A percentile compares a stretch with the other conserved stretches of the same genome.
phyloP scores from a whole-genome alignment of 2,797 vertebrate species.

The Periophthalmus magnuspinnatus region DNA sequence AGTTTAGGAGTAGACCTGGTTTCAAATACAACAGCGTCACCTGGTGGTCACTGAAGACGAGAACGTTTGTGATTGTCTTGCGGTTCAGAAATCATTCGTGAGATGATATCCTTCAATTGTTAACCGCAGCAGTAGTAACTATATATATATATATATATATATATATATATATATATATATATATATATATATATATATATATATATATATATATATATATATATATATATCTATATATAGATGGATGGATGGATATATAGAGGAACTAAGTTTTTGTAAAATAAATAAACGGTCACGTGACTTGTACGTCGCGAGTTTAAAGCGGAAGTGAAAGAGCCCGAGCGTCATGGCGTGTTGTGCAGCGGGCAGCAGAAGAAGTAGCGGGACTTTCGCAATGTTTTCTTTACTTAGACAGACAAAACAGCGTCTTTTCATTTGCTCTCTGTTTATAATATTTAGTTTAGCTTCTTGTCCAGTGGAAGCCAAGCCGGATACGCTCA shows the following conservation, averaged over 20 bases:
- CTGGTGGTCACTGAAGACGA: background rate
- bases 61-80: background rate
- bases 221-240: too few relatives aligned
- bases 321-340: slow-evolving; percentile 56
- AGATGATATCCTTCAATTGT: background rate
- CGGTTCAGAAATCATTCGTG: background rate
- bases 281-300: background rate
- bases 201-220: too few relatives aligned
- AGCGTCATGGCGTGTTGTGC: slow-evolving; percentile 59
- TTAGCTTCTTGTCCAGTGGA: slow-evolving; percentile 33
- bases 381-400: slow-evolving; percentile 32
- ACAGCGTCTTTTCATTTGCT: slow-evolving; percentile 4
- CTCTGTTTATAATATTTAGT: slow-evolving; percentile 16
- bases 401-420: background rate
- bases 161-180: too few relatives aligned
- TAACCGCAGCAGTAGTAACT: background rate
- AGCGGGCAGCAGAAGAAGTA: slow-evolving; percentile 24
- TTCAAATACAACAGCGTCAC: slow-evolving; percentile 1
- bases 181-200: too few relatives aligned
- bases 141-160: too few relatives aligned
- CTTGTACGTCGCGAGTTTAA: slow-evolving; percentile 18
- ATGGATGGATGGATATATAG: too few relatives aligned
- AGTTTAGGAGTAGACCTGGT: too few relatives aligned
- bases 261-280: too few relatives aligned
- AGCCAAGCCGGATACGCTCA: slow-evolving; percentile 61